Evolutionary conservation across 2,797 vertebrate genomes (phyloP), one percentile per base, ranked within the genome.

Genomic region (Acrossocheilus fasciatus): DNA sequence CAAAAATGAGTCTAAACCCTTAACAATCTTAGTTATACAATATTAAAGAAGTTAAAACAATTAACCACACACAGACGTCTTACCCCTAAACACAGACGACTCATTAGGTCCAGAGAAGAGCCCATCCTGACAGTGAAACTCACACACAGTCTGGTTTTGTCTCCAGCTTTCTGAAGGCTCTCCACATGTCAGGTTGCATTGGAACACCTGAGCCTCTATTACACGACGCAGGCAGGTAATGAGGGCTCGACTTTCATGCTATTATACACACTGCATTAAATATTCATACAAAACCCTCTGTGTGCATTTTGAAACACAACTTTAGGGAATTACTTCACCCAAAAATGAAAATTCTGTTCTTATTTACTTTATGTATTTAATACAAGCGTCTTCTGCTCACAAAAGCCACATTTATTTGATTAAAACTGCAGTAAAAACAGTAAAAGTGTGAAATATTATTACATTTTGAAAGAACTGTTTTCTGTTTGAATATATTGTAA

Each of bases 71-170:
- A 82, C n/a, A 76, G 47, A 59, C 20, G 41, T 89, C 96, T 97
- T 95, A 97, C 96, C 96, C 93, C 83, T 6, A 96, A 95, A 90
- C 96, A 97, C 70, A 89, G 18, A 0, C 0, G 72, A 86, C 91
- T 92, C 94, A 94, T 94, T 87, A 93, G 83, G 68, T 95, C 92
- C 88, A 94, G 72, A 1, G 92, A 87, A 23, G 92, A 94, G 74
- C 89, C 93, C 94, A 96, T 95, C 34, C 74, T 82, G 8, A 43
- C 73, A 4, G 75, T 14, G 54, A 26, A 17, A 87, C 43, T 6
- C 81, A 78, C 15, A 3, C 87, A 54, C 83, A 34, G 39, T 26
- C 9, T 50, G 79, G 50, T n/a, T 76, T 34, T 66, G 69, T 82
- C 68, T 80, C 17, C 78, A 26, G 70, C 30, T 82, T 41, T 82